Evolutionary conservation across 2,888 invertebrate genomes (phyloP), one percentile per base, ranked within the genome.

Genomic region (Cheilosia grossa): DNA sequence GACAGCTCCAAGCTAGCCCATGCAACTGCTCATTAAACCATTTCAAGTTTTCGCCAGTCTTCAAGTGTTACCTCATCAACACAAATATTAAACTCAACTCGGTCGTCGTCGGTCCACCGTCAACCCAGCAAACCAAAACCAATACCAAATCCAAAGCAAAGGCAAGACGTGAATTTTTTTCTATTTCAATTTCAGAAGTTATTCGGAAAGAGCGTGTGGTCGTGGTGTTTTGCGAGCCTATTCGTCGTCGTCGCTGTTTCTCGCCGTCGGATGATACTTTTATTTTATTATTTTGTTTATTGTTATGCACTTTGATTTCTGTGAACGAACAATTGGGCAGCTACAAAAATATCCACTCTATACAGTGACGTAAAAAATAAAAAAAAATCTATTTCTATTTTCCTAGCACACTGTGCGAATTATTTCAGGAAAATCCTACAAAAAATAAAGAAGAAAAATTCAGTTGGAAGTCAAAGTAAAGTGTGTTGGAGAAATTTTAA

Each of bases 401-500:
- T 53, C 49, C 74, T 63, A 54, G 78, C 73, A 67, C 83, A 69
- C 44, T 37, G 83, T 79, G 83, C 69, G 37, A 79, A 83, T 74
- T 79, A 79, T 79, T 83, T 79, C 67, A 83, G 79, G 78, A 83
- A 83, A 83, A 83, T 24, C 51, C 56, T 64, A 61, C 17, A 64
- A 53, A 42, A 42, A 66, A 64, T 44, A 44, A 42, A 66, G 4
- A 73, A 77, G 59, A 61, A 70, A 75, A 61, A 40, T 56, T 80
- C 72, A 49, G 72, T 80, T 75, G 83, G 75, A 70, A 75, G 51
- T 61, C 56, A 51, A 64, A 75, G 80, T 80, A 85, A 85, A 85
- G 85, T 85, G 80, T 85, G 85, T 81, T 85, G 85, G 85, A 85
- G 80, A 85, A 85, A 85, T 85, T 85, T 85, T 85, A 75, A 54